Percentiles rank a stretch among this genome's conserved stretches.
These are phyloP conservation scores for Aphis gossypii DNA, from an alignment of 1,140 invertebrate species.

Conservation along the genomic window DNA sequence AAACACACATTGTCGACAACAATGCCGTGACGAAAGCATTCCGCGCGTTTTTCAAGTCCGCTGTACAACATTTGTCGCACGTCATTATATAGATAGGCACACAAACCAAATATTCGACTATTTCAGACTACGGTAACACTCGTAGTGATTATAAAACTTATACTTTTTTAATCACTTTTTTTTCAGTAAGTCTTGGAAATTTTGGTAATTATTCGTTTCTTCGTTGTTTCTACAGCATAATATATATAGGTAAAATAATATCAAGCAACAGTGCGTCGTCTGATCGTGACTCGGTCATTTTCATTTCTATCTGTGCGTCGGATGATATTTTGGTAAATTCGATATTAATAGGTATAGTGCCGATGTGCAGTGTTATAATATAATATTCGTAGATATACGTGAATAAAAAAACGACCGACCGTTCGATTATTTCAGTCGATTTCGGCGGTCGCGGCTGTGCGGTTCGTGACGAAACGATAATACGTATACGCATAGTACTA, in stretches of 20 bases:
- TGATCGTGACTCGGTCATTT: neutral
- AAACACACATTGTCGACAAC: neutral
- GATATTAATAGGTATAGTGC: neutral
- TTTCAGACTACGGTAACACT: neutral
- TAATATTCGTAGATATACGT: neutral
- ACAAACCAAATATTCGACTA: neutral
- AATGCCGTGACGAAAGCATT: neutral
- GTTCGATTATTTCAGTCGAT: neutral
- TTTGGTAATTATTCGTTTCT: neutral
- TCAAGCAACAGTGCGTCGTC: neutral
- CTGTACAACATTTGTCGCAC: neutral
- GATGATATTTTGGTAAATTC: neutral
- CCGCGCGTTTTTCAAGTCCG: neutral
- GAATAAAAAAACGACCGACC: neutral
- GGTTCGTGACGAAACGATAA: slow-evolving; percentile 1
- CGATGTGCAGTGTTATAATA: no score
- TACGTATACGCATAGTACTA: neutral
- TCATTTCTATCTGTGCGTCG: neutral
- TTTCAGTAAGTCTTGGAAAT: neutral
- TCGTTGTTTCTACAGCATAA: no score
- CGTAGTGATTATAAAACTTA: neutral
- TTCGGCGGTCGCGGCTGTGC: neutral
- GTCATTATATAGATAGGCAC: neutral
- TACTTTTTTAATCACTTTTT: neutral
- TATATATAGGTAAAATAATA: no score